Evolutionary conservation across 2,113 vertebrate genomes (phyloP), one percentile per base, ranked within the genome.

Genomic region (Pampusana beccarii): DNA sequence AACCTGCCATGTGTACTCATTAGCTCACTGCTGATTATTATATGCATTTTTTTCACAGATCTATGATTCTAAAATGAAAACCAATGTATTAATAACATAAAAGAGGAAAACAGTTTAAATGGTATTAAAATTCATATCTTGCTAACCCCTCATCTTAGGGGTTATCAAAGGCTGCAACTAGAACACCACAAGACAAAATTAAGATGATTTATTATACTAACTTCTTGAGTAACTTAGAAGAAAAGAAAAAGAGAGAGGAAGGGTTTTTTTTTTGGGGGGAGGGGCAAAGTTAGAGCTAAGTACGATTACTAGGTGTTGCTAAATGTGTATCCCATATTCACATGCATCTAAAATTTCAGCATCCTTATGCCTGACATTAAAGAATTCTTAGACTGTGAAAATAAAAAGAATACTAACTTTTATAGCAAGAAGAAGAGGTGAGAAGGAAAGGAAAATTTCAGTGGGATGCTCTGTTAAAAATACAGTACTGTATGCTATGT

Each of bases 401-500:
- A 60, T 64, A 24, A 38, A 88, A 88, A 64, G 0, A 28, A 48
- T 29, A 24, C 24, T 51, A 60, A 66, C 6, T n/a, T 64, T 29
- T 70, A 70, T 19, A n/a, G 0, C 4, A 70, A 75, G 51, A 7
- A 60, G 20, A 61, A 36, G 3, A 42, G 16, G 7, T 75, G 38
- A 86, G 23, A 91, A 78, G 24, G 13, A 84, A 83, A 64, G 3
- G 2, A 74, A 86, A 69, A 57, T 42, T 34, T 80, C 65, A 67
- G 12, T 51, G 24, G 26, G 42, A 25, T 71, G 2, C 4, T 78
- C 19, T 70, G 33, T 79, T 31, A 74, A 84, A 56, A 91, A 31
- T 56, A 26, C 2, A 26, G 4, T 51, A 36, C 0, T 4, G 0
- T 31, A n/a, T 58, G 9, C 12, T 73, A 25, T 1, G 17, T 8